These are phyloP conservation scores for Trigoniulus corallinus DNA, from an alignment of 1,140 invertebrate genomes.

Conservation along the genomic window DNA sequence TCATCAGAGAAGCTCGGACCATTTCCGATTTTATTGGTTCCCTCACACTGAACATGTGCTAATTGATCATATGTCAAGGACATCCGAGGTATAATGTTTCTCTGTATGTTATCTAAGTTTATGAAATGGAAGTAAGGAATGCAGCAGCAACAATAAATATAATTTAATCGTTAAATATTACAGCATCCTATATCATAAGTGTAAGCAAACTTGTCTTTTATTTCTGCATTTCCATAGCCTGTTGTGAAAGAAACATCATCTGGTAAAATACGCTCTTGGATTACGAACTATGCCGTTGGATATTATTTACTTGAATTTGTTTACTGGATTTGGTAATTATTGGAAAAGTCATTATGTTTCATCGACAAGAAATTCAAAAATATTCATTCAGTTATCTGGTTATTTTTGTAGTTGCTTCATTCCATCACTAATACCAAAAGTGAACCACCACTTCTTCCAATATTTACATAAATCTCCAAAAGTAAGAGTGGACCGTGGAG, in stretches of 20 bases:
- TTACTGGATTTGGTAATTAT: slow-evolving; percentile 20
- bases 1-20: slow-evolving; percentile 21
- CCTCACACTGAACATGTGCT: slow-evolving; percentile 24
- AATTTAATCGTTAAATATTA: no score
- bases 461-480: slow-evolving; percentile 13
- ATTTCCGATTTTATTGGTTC: slow-evolving; percentile 27
- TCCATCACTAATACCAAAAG: slow-evolving; percentile 17
- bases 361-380: not conserved
- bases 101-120: no score
- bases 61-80: slow-evolving; percentile 18
- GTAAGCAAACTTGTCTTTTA: no score
- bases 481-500: slow-evolving; percentile 18
- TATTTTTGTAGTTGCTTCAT: slow-evolving; percentile 17
- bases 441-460: slow-evolving; percentile 20
- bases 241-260: no score
- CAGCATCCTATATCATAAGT: no score
- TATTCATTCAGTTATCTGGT: not conserved
- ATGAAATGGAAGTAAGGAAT: no score
- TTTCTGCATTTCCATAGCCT: no score
- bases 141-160: no score
- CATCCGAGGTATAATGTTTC: slow-evolving; percentile 21
- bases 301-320: slow-evolving; percentile 22
- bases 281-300: slow-evolving; percentile 21
- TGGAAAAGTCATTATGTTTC: not conserved
- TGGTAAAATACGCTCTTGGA: slow-evolving; percentile 15